Evolutionary conservation across 2,888 invertebrate genomes (phyloP), one percentile per base, ranked within the genome.

Genomic region (Acrobasis consociella): DNA sequence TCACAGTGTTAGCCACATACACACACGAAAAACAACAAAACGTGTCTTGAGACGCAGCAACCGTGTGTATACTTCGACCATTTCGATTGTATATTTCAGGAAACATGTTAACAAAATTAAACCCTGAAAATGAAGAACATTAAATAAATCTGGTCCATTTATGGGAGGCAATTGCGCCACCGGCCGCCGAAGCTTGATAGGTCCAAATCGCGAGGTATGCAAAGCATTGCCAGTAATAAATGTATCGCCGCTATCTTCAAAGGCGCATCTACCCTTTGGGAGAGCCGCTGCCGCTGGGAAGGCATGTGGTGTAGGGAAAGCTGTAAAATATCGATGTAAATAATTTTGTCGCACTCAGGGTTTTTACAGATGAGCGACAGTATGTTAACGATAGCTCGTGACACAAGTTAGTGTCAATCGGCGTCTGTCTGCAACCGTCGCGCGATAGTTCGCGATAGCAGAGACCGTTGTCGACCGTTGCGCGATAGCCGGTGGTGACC

Each of bases 201-300:
- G 53, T 62, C 62, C 62, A 56, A 60, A 60, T 60, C 62, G 62
- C 59, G 42, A 80, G 80, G 83, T 81, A 87, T 86, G 87, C 86
- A 86, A 85, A 83, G 76, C 75, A 72, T 69, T 71, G 74, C 71
- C 74, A 69, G 83, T 86, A 87, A 90, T 91, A 89, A 90, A 91
- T 89, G 91, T 87, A 87, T 87, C 83, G 87, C 75, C 89, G 89
- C 86, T 85, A 90, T 90, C 90, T 88, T 83, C 89, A 91, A 91
- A 91, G 90, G 86, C 80, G 83, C 81, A 89, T 91, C 89, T 87
- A 76, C 75, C 75, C 83, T 85, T 86, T 83, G 79, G 74, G 70
- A 77, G 75, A 70, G 82, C 82, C 81, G 85, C 81, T 78, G 80
- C 83, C 77, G 85, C 76, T 73, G 74, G 75, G 58, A 38, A 63